Percentiles rank a stretch among this genome's conserved stretches.
These are phyloP conservation scores for human (Homo sapiens) DNA, from an alignment of 2,113 vertebrate genomes.

Conservation along the genomic window DNA sequence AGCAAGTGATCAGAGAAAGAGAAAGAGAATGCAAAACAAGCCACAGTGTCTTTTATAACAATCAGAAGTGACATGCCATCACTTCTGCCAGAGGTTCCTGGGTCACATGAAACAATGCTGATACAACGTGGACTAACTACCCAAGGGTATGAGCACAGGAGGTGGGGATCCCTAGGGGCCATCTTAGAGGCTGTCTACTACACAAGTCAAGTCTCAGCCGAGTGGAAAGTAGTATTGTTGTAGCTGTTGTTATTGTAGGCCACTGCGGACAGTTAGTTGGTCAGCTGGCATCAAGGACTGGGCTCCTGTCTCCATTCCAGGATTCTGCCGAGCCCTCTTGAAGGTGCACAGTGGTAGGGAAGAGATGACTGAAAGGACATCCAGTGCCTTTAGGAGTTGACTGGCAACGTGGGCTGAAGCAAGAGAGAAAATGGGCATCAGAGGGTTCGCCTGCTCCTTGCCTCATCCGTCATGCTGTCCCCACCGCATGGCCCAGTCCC, in stretches of 20 bases:
- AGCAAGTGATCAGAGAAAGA: not conserved
- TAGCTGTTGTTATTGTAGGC: not conserved
- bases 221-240: fast-evolving
- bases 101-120: not conserved
- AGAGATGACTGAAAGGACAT: not conserved
- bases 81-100: not conserved
- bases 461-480: not conserved
- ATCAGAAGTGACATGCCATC: not conserved
- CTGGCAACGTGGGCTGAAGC: not conserved
- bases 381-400: not conserved
- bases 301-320: not conserved
- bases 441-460: not conserved
- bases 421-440: not conserved
- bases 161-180: not conserved
- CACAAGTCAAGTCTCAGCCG: not conserved
- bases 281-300: not conserved
- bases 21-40: not conserved
- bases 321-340: not conserved
- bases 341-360: not conserved
- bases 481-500: fast-evolving
- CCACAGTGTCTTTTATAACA: not conserved
- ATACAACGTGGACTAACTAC: fast-evolving
- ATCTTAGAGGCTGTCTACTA: not conserved
- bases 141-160: not conserved
- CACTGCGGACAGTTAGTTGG: fast-evolving